Evolutionary conservation across 2,888 invertebrate genomes (phyloP).

Genomic region (Malachius bipustulatus): DNA sequence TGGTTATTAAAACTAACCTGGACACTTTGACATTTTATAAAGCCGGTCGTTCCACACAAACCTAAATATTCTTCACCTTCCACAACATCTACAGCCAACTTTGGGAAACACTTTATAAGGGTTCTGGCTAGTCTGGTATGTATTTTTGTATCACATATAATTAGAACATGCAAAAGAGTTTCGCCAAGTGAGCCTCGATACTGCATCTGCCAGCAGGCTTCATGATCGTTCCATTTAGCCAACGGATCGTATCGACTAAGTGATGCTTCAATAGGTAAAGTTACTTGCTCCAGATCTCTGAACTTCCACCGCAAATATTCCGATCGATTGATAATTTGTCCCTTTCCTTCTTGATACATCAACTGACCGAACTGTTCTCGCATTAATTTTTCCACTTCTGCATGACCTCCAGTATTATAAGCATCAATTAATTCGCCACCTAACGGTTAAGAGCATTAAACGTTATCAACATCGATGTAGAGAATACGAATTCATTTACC

Average conservation of each 20-base stretch:
- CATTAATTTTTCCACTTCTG: slow-evolving; percentile 73
- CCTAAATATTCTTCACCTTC: slow-evolving; percentile 96
- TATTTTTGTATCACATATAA: slow-evolving; percentile 84
- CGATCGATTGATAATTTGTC: slow-evolving; percentile 72
- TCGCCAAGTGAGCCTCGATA: slow-evolving; percentile 92
- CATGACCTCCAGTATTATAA: slow-evolving; percentile 71
- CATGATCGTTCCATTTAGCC: slow-evolving; percentile 80
- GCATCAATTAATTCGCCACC: slow-evolving; percentile 83
- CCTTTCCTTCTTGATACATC: slow-evolving; percentile 78
- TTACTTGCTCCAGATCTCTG: slow-evolving; percentile 70
- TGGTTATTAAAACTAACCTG: too few relatives aligned
- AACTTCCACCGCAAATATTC: slow-evolving; percentile 87
- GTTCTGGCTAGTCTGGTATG: slow-evolving; percentile 74
- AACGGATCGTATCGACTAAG: slow-evolving; percentile 76
- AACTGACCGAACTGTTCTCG: slow-evolving; percentile 76
- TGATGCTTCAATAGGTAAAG: slow-evolving; percentile 78
- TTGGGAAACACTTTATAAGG: slow-evolving; percentile 82
- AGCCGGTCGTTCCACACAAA: slow-evolving; percentile 33
- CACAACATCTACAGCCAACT: slow-evolving; percentile 83
- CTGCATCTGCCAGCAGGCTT: slow-evolving; percentile 97
- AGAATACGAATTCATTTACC: slow-evolving; percentile 37
- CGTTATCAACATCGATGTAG: too few relatives aligned
- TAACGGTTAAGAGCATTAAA: slow-evolving; percentile 13
- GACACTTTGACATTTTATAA: too few relatives aligned
- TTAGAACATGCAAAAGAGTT: slow-evolving; percentile 84